These are phyloP conservation scores for Chaetodon trifascialis DNA, from an alignment of 2,113 vertebrate species.

Conservation along the genomic window DNA sequence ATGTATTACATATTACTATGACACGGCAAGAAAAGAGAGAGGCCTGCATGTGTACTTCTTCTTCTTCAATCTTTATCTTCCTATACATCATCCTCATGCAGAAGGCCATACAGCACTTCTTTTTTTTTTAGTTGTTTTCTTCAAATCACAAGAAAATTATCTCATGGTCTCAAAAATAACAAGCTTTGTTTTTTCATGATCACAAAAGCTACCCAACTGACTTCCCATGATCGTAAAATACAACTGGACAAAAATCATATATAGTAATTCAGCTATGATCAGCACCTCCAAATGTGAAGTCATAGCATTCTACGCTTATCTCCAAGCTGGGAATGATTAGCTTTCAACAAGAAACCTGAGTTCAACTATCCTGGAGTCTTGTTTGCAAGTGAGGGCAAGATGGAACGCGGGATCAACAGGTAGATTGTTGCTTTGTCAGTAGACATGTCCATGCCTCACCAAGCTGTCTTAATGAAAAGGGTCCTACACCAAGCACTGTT, in stretches of 20 bases:
- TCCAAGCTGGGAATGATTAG: not conserved
- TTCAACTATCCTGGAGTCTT: not conserved
- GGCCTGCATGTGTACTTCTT: constrained; percentile 38
- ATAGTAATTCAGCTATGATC: not conserved
- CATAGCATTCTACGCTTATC: not conserved
- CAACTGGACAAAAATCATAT: not conserved
- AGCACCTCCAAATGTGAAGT: not conserved
- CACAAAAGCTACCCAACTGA: constrained; percentile 9
- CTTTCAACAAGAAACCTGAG: constrained; percentile 7
- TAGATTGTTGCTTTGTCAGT: not conserved
- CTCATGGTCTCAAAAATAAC: not conserved
- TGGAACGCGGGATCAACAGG: not conserved
- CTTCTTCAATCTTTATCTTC: constrained; percentile 13
- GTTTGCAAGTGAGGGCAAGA: not conserved
- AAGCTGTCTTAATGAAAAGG: not conserved
- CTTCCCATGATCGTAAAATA: constrained; percentile 13
- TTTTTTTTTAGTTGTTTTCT: not conserved
- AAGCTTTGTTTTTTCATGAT: constrained; percentile 30
- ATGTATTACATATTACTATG: constrained; percentile 31
- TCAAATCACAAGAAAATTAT: not conserved
- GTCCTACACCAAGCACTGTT: not conserved
- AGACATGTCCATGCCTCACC: not conserved
- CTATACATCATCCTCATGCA: constrained; percentile 2
- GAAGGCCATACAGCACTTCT: constrained; percentile 8
- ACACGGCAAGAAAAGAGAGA: constrained; percentile 18